Evolutionary conservation across 2,113 vertebrate species (phyloP).

Genomic region (Oryzias curvinotus): DNA sequence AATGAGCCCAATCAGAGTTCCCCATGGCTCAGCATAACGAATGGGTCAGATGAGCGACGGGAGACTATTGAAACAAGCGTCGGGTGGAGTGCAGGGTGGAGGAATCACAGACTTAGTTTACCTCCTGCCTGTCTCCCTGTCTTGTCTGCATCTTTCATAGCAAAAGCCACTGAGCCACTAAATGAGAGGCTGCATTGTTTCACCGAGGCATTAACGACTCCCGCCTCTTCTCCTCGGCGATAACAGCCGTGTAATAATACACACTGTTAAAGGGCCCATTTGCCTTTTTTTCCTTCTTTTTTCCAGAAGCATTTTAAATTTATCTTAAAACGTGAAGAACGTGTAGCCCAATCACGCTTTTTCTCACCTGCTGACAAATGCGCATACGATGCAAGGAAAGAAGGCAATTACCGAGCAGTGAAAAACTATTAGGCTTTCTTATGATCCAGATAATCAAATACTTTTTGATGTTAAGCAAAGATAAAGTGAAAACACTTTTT

Average conservation of each 20-base stretch:
- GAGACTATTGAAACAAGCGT: conserved; percentile 65
- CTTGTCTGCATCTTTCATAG: conserved; percentile 32
- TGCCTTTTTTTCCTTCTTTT: neutral
- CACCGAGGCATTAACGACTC: conserved; percentile 33
- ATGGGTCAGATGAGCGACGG: conserved; percentile 72
- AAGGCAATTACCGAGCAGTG: neutral
- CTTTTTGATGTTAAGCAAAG: too few species aligned
- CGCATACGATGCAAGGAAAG: neutral
- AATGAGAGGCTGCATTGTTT: conserved; percentile 52
- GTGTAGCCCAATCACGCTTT: neutral
- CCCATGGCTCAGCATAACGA: conserved; percentile 69
- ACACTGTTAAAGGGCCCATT: neutral
- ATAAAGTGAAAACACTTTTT: too few species aligned
- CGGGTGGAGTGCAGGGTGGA: conserved; percentile 30
- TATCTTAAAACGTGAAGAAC: neutral
- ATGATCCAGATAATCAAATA: too few species aligned
- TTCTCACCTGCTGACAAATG: neutral
- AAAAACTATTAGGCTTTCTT: too few species aligned
- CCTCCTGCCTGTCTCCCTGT: conserved; percentile 28
- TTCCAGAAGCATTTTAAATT: neutral
- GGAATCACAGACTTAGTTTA: conserved; percentile 60
- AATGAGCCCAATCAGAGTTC: conserved; percentile 77
- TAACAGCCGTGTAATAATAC: conserved; percentile 2
- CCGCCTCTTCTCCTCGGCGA: neutral
- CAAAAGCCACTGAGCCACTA: conserved; percentile 55